These are phyloP conservation scores for Tetraneura akinire DNA, from an alignment of 1,140 invertebrate species.

Conservation along the genomic window DNA sequence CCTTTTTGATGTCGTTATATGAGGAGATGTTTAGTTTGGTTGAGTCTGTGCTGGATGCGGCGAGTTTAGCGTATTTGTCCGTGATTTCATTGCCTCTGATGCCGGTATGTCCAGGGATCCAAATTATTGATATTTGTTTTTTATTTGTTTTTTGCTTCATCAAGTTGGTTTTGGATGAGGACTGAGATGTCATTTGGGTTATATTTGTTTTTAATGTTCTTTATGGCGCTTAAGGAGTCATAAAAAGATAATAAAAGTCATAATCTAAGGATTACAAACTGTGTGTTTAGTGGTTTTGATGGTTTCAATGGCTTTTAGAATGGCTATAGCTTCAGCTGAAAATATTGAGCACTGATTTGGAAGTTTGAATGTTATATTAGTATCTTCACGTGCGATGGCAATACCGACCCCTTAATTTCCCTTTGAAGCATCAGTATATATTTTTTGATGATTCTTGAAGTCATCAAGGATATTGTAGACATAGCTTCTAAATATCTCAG, in stretches of 20 bases:
- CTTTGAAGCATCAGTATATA: background rate
- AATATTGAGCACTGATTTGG: conserved; percentile 1
- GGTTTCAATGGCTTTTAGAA: background rate
- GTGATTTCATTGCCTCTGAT: background rate
- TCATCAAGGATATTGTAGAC: background rate
- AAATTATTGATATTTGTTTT: background rate
- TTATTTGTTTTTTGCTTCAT: background rate
- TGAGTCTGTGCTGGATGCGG: background rate
- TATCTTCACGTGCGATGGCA: background rate
- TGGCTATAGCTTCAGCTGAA: background rate
- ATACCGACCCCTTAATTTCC: background rate
- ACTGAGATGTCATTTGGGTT: background rate
- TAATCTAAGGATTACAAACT: background rate
- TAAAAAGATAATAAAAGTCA: too few relatives aligned
- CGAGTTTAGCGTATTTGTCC: background rate
- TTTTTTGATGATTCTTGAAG: background rate
- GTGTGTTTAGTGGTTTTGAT: background rate
- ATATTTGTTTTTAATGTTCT: background rate
- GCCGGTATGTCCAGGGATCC: background rate
- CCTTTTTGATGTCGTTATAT: too few relatives aligned
- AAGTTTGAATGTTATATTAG: background rate
- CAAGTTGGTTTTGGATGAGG: background rate
- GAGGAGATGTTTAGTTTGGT: background rate
- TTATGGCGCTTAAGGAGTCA: background rate
- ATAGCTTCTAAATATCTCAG: background rate